Base-by-base conservation (phyloP, 1,140 invertebrate species). In the Drosophila littoralis region DNA sequence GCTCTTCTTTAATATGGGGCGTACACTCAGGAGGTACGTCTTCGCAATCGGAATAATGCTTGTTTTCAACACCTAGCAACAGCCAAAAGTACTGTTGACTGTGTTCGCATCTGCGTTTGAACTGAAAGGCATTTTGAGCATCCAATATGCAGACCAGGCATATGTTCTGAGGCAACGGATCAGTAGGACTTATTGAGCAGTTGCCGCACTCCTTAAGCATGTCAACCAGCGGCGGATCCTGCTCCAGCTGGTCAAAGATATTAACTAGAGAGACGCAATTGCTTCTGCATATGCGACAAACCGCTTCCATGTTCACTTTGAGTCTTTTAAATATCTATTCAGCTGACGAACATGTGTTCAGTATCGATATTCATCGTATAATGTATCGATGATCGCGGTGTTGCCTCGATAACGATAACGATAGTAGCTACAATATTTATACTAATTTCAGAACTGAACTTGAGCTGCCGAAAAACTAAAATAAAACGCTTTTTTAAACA, bases 141-240 rank as follows among this genome's bases (percentile, higher is more conserved):
- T 70, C 77, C 43, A 69, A 42, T 12, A 79, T 45, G 36, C 77
- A 79, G n/a, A 38, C 12, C 13, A 40, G 58, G 8, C 77, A 42
- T 13, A 42, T 42, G n/a, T 42, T 42, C 40, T 42, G 40, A 0
- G 40, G 40, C 40, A 42, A 7, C 7, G 40, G 40, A 42, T 42
- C 40, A 7, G 6, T 42, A 12, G n/a, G 1, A 9, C n/a, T 42
- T 13, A 13, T 42, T 42, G 13, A 7, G 7, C 40, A 42, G 5
- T 42, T 42, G n/a, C 12, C 40, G 7, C 40, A 42, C 6, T 42
- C 40, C 5, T 42, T 42, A 4, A 42, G 40, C n/a, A 42, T 42
- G n/a, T 42, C 40, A 13, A 42, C 40, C 5, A 42, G n/a, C 2
- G 12, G 40, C 6, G 40, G 40, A 0, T 42, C 40, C 13, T 42